Percentiles rank a stretch among this genome's conserved stretches.
These are phyloP conservation scores for Lerema accius DNA, from an alignment of 1,140 invertebrate genomes.

Conservation along the genomic window DNA sequence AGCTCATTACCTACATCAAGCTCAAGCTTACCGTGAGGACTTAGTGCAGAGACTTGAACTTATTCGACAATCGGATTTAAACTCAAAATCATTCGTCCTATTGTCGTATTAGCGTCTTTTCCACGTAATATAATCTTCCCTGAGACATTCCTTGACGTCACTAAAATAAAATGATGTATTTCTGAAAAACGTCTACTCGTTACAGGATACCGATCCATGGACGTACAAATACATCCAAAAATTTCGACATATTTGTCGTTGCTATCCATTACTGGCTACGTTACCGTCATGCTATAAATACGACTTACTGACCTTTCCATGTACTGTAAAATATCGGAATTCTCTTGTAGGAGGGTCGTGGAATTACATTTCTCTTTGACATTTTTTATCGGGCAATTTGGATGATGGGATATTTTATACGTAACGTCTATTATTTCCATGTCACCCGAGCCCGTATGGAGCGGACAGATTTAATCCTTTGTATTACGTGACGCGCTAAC, in stretches of 20 bases:
- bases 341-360: not conserved
- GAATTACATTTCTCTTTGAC: not conserved
- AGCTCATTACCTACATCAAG: no score
- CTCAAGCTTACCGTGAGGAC: no score
- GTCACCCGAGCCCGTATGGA: not conserved
- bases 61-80: no score
- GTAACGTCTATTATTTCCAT: slow-evolving; percentile 12
- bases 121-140: not conserved
- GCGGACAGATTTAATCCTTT: not conserved
- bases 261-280: not conserved
- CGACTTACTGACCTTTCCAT: no score
- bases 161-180: not conserved
- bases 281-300: no score
- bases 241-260: no score
- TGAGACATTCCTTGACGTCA: not conserved
- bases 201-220: not conserved
- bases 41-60: no score
- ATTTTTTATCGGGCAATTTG: slow-evolving; percentile 37
- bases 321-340: not conserved
- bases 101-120: not conserved
- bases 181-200: not conserved
- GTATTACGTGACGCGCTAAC: not conserved
- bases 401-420: slow-evolving; percentile 40
- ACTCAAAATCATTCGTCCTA: slow-evolving; percentile 1
- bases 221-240: not conserved